phyloP scores from a whole-genome alignment of 2,797 vertebrate species.

The Telmatherina bonti region DNA sequence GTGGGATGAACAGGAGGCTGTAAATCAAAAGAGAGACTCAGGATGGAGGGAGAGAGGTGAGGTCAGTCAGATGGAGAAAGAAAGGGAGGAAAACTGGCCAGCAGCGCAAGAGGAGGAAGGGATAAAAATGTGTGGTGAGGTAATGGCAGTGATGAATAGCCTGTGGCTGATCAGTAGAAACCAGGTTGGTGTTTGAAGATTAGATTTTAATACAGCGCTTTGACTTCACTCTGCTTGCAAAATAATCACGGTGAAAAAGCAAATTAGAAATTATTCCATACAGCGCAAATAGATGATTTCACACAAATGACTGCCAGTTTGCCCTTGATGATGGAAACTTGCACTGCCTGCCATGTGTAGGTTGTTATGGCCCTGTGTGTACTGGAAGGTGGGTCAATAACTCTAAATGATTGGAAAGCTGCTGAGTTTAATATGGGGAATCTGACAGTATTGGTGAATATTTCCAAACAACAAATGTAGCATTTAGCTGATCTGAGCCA shows the following conservation, averaged over 20 bases:
- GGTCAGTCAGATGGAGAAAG: slow-evolving; percentile 73
- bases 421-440: slow-evolving; percentile 15
- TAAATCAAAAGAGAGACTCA: slow-evolving; percentile 76
- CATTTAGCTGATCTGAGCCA: slow-evolving; percentile 24
- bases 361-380: slow-evolving; percentile 55
- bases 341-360: slow-evolving; percentile 65
- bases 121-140: slow-evolving; percentile 83
- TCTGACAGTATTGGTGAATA: slow-evolving; percentile 35
- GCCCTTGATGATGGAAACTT: slow-evolving; percentile 75
- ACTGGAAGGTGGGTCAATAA: slow-evolving; percentile 49
- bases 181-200: slow-evolving; percentile 87
- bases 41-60: slow-evolving; percentile 75
- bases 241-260: slow-evolving; percentile 80
- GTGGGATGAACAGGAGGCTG: slow-evolving; percentile 65
- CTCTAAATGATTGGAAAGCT: slow-evolving; percentile 40
- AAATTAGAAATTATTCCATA: slow-evolving; percentile 84
- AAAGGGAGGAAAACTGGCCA: slow-evolving; percentile 72
- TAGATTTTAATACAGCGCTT: slow-evolving; percentile 86
- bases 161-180: slow-evolving; percentile 81
- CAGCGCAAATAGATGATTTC: slow-evolving; percentile 65
- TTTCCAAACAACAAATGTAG: slow-evolving; percentile 25
- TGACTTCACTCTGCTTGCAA: slow-evolving; percentile 74
- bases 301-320: slow-evolving; percentile 70
- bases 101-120: slow-evolving; percentile 69
- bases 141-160: slow-evolving; percentile 88